Percentiles rank a stretch among this genome's conserved stretches.
These are phyloP conservation scores for Zhuqinia jingwanae DNA, from an alignment of 2,888 invertebrate genomes.

Conservation along the genomic window DNA sequence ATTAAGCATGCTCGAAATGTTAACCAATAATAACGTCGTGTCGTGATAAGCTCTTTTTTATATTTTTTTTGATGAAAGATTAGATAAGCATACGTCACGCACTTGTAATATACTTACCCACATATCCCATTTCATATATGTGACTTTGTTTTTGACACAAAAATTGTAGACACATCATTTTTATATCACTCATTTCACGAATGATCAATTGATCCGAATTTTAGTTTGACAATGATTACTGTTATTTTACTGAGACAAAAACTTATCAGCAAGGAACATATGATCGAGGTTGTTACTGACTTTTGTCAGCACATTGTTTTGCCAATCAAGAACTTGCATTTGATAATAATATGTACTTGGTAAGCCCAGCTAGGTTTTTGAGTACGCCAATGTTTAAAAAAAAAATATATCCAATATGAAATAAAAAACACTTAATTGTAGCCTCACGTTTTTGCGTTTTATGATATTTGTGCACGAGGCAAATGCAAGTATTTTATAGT, in stretches of 20 bases:
- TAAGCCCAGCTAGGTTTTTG: too few species aligned
- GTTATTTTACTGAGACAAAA: neutral
- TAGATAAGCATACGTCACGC: slow-evolving; percentile 18
- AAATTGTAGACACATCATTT: neutral
- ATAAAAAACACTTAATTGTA: too few species aligned
- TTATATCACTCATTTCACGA: neutral
- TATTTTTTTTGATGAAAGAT: slow-evolving; percentile 32
- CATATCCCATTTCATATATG: too few species aligned
- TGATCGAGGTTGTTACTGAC: neutral
- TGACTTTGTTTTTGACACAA: neutral
- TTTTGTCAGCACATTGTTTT: neutral
- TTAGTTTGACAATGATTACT: neutral
- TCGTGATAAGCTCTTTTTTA: slow-evolving; percentile 18
- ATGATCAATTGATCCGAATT: slow-evolving; percentile 24
- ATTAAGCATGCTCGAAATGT: neutral
- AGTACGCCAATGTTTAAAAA: too few species aligned
- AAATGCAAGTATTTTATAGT: too few species aligned
- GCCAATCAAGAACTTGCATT: too few species aligned
- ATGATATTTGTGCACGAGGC: too few species aligned
- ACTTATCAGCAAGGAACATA: slow-evolving; percentile 11
- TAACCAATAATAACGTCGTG: slow-evolving; percentile 38
- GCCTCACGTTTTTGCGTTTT: too few species aligned
- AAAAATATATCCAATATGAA: too few species aligned
- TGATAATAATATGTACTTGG: too few species aligned
- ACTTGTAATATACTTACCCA: neutral